Evolutionary conservation across 2,888 invertebrate genomes (phyloP), one percentile per base, ranked within the genome.

Genomic region (Parochlus steinenii): DNA sequence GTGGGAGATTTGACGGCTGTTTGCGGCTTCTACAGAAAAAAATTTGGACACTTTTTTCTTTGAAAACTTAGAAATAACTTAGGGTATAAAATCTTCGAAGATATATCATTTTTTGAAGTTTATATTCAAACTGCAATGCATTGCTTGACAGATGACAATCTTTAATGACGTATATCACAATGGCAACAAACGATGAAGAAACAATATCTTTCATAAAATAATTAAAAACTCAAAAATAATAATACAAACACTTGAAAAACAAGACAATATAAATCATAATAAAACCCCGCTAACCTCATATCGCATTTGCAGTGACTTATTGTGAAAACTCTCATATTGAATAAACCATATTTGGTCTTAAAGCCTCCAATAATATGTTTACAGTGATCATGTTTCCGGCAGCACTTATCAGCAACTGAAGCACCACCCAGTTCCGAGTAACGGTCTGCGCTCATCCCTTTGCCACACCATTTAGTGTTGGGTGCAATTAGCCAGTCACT

Each of bases 401-500:
- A 92, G 57, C 92, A 92, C 48, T 74, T 65, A 52, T 92, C 92
- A 12, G 86, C 83, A 40, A 70, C 67, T 22, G 78, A 72, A 53
- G 86, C 80, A 24, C 77, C 75, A 6, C 89, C 90, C 28, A 90
- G 67, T 46, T 85, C 76, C 36, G 78, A 78, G 55, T 81, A 83
- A 43, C 75, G 72, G 26, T 72, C 69, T 5, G 89, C 87, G 1
- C 74, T 71, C 51, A 75, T 77, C 2, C 90, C 90, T 46, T 79
- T 78, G 16, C 92, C 92, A 57, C 92, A 92, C 90, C 90, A 92
- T 53, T 83, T 80, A 1, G 90, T 90, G 31, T 89, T 89, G 1
- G 89, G 89, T 30, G 85, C 74, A 42, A 83, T 72, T 38, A 87
- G 65, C 46, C 81, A 59, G 52, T 81, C 79, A 52, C 58, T 60